Conservation (phyloP, 2,113 vertebrate species). For the Tapirus terrestris region DNA sequence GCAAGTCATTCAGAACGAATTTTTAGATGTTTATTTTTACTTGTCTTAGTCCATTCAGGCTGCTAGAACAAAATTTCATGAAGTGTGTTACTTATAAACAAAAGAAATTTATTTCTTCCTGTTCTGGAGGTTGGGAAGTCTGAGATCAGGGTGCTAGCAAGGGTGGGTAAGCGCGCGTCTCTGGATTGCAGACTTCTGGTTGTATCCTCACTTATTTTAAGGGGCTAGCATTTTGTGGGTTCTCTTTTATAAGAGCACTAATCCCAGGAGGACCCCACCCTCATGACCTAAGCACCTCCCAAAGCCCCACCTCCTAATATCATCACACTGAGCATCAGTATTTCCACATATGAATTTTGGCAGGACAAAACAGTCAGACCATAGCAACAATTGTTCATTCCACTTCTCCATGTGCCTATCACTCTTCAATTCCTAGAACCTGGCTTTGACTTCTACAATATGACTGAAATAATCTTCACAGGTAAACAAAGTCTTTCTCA, state of each 20-base stretch:
- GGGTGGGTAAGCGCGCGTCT: not conserved
- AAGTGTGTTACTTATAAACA: not conserved
- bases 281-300: not conserved
- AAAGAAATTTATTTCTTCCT: not conserved
- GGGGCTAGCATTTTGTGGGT: not conserved
- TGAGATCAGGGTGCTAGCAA: not conserved
- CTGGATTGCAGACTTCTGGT: not conserved
- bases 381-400: not conserved
- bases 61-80: not conserved
- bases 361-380: not conserved
- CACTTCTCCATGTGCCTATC: not conserved
- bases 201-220: not conserved
- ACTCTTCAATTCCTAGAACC: not conserved
- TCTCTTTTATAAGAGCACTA: not conserved
- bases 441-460: not conserved
- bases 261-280: not conserved
- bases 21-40: constrained; percentile 65
- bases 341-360: not conserved
- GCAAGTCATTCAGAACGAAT: constrained; percentile 29
- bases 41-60: not conserved
- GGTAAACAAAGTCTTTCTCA: not conserved
- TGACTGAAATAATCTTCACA: not conserved
- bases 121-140: not conserved
- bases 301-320: not conserved
- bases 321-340: not conserved